Conservation (phyloP, 2,888 invertebrate species). For the Panorpa germanica region DNA sequence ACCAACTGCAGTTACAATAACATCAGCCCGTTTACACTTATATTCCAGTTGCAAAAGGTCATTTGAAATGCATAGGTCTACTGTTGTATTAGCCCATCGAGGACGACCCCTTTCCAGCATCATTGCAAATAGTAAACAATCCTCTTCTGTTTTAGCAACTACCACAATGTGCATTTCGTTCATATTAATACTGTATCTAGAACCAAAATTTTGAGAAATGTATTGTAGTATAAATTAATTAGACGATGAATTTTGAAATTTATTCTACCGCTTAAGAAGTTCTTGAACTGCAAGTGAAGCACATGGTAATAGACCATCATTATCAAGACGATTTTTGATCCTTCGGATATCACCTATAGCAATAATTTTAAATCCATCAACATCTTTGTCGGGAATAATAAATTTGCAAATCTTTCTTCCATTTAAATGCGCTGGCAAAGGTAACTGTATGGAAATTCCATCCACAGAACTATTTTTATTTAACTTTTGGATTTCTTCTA, state of each 20-base stretch:
- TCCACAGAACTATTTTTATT: slow-evolving; percentile 54
- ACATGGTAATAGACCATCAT: slow-evolving; percentile 57
- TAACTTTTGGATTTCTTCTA: slow-evolving; percentile 39
- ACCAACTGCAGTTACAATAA: slow-evolving; percentile 60
- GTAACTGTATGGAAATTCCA: slow-evolving; percentile 71
- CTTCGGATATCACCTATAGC: too few relatives aligned
- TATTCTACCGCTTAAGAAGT: slow-evolving; percentile 38
- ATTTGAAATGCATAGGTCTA: slow-evolving; percentile 80
- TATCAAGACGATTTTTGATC: slow-evolving; percentile 51
- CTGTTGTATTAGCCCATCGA: slow-evolving; percentile 53
- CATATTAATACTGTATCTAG: slow-evolving; percentile 45
- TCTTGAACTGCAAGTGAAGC: slow-evolving; percentile 60
- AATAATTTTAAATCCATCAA: slow-evolving; percentile 74
- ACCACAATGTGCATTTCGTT: slow-evolving; percentile 77
- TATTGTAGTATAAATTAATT: too few relatives aligned
- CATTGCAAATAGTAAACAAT: slow-evolving; percentile 78
- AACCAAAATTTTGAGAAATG: slow-evolving; percentile 26
- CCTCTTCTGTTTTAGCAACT: slow-evolving; percentile 80
- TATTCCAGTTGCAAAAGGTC: slow-evolving; percentile 71
- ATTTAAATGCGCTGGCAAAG: slow-evolving; percentile 57
- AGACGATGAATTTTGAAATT: slow-evolving; percentile 14
- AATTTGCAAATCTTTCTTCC: slow-evolving; percentile 65
- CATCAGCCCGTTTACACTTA: slow-evolving; percentile 59
- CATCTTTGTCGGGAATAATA: slow-evolving; percentile 65
- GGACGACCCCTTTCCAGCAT: slow-evolving; percentile 57